Evolutionary conservation across 2,888 invertebrate species (phyloP).

Genomic region (Euplexia lucipara): DNA sequence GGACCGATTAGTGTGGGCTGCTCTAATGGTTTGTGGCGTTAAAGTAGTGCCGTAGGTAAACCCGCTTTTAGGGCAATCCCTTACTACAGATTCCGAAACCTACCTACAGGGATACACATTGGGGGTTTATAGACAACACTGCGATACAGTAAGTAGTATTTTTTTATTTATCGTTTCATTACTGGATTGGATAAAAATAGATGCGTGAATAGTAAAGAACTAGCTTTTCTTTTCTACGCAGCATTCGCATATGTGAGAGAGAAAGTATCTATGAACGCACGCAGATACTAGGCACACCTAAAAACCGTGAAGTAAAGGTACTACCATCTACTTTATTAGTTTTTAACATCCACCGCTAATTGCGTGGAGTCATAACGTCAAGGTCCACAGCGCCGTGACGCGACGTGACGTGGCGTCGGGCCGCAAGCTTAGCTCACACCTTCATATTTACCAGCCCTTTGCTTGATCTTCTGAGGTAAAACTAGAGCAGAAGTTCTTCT

Average conservation of each 20-base stretch:
- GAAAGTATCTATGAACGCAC: too few species aligned
- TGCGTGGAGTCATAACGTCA: conserved; percentile 16
- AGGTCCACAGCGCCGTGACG: conserved; percentile 13
- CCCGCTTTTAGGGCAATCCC: conserved; percentile 34
- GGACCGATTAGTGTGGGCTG: conserved; percentile 53
- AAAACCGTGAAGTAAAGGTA: too few species aligned
- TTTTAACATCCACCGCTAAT: conserved; percentile 22
- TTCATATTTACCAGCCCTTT: conserved; percentile 39
- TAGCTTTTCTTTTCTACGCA: too few species aligned
- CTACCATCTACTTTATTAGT: neutral
- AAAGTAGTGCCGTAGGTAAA: conserved; percentile 50
- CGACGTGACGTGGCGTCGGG: conserved; percentile 41
- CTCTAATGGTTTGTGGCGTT: conserved; percentile 56
- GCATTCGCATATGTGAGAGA: too few species aligned
- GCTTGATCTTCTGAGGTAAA: neutral
- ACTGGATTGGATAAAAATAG: too few species aligned
- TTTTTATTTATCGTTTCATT: neutral
- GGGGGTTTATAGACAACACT: neutral
- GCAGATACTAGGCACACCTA: too few species aligned
- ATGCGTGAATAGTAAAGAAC: too few species aligned
- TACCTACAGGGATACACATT: neutral
- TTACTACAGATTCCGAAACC: conserved; percentile 21
- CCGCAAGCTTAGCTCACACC: conserved; percentile 52
- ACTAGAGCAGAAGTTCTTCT: conserved; percentile 19
- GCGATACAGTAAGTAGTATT: neutral